Base-by-base conservation (phyloP, 2,797 vertebrate genomes). In the Rallus crepitans region DNA sequence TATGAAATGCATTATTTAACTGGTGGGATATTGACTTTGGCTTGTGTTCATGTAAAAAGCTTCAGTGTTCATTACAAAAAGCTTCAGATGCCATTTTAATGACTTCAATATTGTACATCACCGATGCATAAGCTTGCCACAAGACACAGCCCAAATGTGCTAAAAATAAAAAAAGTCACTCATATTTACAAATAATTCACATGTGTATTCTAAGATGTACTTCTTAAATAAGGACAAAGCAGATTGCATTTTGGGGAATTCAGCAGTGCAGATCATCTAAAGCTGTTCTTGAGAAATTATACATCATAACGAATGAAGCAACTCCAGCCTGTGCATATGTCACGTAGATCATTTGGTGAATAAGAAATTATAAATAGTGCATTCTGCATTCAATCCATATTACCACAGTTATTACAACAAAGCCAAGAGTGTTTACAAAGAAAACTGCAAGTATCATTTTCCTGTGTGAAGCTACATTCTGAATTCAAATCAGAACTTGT, bases 161-260 rank as follows among this genome's bases (percentile, higher is more conserved):
- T 96, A 95, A 96, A 94, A 96, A 93, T 94, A 96, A 82, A 88
- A 88, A 70, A 65, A 52, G 72, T 82, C 69, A 76, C 70, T 90
- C 57, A 7, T 12, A 59, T 89, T 61, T 60, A 72, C 87, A 77
- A 33, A 50, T 89, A 88, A 79, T 64, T 93, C 89, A 83, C 82
- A 3, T 86, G 88, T 61, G 90, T 72, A 84, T 93, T 90, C 81
- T 45, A 15, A 71, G 97, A 82, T 50, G 78, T 92, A 27, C 33
- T 76, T 37, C 56, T 95, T 95, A 90, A 94, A 69, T 94, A 93
- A 73, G 28, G 28, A 79, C 13, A 42, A 70, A 95, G 78, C 95
- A 95, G 80, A 76, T 53, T 50, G 20, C 55, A 35, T 80, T 91
- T 92, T 64, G 77, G 66, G 81, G 72, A 70, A 70, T 87, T 90